Base-by-base conservation (phyloP, 1,140 invertebrate genomes). In the Calliopsis andreniformis region DNA sequence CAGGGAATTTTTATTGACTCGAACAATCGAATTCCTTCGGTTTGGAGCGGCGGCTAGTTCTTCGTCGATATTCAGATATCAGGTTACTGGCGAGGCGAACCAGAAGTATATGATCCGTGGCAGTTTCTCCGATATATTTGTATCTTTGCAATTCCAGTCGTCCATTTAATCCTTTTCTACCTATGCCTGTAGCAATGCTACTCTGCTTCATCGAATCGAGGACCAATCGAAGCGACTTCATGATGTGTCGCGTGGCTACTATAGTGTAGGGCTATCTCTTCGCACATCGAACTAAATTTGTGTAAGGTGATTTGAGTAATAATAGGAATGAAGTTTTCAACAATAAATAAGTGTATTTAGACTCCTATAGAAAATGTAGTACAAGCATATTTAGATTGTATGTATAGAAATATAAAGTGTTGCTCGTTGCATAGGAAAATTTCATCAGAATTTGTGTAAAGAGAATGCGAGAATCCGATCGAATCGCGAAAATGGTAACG, bases 31-130 rank as follows among this genome's bases (percentile, higher is more conserved):
- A 64, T 81, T 47, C 43, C 42, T 35, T 49, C n/a, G 56, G 28
- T 30, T 23, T 51, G 18, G 2, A 16, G 45, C 12, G 18, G 45
- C 2, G 12, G n/a, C 12, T 4, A 47, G 45, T 47, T 18, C 16
- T 59, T 58, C 59, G 23, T 51, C 42, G 72, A 77, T 82, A 77
- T 82, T 82, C 80, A 56, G 69, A 77, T 82, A 77, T 80, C 78
- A 43, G 53, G 23, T 18, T 39, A 56, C 23, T 51, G 35, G 28
- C 68, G 68, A 53, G 43, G 18, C 35, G 45, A 30, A 51, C 61
- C 62, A 45, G n/a, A 58, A 68, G 58, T 75, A 75, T 39, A 59
- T 55, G 30, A 47, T 51, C 63, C 45, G 59, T 66, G 76, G 61
- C 61, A 77, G 62, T 82, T 82, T 81, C 64, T 81, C 73, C 55